phyloP scores from a whole-genome alignment of 2,797 vertebrate genomes.

The Harpagifer antarcticus region DNA sequence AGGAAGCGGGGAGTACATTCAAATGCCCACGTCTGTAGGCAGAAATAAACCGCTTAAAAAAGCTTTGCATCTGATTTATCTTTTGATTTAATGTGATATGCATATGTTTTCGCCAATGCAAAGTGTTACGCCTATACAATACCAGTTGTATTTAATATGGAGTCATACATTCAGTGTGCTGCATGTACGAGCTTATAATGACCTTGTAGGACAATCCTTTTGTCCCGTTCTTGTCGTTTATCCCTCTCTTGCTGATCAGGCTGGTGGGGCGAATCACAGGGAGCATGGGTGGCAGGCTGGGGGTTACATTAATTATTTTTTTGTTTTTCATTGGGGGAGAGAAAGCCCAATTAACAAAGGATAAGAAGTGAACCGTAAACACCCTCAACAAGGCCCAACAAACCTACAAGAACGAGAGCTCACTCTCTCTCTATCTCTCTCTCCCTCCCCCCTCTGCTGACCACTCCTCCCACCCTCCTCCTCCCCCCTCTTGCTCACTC shows the following conservation, averaged over 20 bases:
- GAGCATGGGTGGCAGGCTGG: constrained; percentile 76
- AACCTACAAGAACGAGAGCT: constrained; percentile 84
- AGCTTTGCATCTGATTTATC: not conserved
- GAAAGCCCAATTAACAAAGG: constrained; percentile 89
- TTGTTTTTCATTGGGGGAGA: constrained; percentile 76
- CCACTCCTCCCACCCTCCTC: constrained; percentile 6
- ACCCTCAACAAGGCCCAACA: constrained; percentile 87
- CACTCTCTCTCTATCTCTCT: constrained; percentile 66
- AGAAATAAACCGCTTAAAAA: not conserved
- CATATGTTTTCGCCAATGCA: not conserved
- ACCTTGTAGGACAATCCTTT: constrained; percentile 48
- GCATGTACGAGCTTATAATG: constrained; percentile 31
- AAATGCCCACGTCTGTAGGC: not conserved
- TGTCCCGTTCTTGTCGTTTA: constrained; percentile 57
- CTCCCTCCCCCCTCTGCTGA: constrained; percentile 3
- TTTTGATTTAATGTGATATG: not conserved
- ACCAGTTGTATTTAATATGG: not conserved
- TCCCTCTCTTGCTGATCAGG: constrained; percentile 57
- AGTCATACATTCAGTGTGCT: not conserved
- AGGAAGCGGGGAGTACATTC: not conserved
- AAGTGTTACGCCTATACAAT: not conserved
- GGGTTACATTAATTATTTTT: constrained; percentile 79
- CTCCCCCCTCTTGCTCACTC: constrained; percentile 10
- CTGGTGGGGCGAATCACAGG: constrained; percentile 67
- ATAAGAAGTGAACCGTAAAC: constrained; percentile 90